Percentiles rank a stretch among this genome's conserved stretches.
Conservation (phyloP, 2,113 vertebrate genomes). For the Micromys minutus region DNA sequence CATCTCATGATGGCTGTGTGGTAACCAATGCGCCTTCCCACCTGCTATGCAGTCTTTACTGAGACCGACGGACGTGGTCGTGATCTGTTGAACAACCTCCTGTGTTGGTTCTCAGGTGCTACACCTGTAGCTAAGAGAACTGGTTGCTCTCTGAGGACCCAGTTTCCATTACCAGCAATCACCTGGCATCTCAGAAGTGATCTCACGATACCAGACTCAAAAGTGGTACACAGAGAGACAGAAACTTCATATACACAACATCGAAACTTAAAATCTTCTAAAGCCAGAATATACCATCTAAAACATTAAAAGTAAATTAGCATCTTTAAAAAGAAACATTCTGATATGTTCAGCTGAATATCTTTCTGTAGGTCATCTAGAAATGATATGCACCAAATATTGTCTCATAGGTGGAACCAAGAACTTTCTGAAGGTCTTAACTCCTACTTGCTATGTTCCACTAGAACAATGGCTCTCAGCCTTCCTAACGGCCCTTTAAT, state of each 20-base stretch:
- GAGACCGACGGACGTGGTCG: rapidly evolving
- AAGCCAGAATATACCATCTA: neutral
- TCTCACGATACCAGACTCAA: neutral
- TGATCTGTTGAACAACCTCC: neutral
- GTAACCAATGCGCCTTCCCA: neutral
- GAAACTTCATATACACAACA: neutral
- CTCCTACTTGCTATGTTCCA: neutral
- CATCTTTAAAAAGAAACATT: neutral
- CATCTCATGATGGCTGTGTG: neutral
- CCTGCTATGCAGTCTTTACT: neutral
- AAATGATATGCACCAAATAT: neutral
- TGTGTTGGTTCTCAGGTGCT: neutral
- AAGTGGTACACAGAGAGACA: neutral
- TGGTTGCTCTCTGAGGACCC: neutral
- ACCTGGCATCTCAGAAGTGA: too few relatives aligned
- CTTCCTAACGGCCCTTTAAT: neutral
- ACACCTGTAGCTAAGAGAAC: neutral
- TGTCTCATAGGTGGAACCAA: neutral
- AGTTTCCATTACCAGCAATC: neutral
- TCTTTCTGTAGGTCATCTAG: neutral
- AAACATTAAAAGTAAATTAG: slow-evolving; percentile 27
- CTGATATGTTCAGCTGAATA: neutral
- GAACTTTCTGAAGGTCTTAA: neutral
- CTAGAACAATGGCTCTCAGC: neutral
- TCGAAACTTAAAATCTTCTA: neutral